phyloP scores from a whole-genome alignment of 2,888 invertebrate genomes.

The Caenorhabditis imperialis region DNA sequence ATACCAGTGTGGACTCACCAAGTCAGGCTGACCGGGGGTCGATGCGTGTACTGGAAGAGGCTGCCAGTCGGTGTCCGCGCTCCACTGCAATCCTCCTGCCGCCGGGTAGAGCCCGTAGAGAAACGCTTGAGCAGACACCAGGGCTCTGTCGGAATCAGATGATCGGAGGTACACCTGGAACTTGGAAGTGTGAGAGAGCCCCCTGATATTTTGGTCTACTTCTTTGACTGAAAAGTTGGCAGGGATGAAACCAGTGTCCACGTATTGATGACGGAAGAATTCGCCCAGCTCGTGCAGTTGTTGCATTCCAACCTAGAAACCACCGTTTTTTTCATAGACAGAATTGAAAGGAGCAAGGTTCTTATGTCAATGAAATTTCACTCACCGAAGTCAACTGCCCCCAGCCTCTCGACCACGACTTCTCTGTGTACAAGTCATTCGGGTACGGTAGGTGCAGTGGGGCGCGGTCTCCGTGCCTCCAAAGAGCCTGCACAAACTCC shows the following conservation, averaged over 20 bases:
- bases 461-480: constrained; percentile 87
- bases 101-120: constrained; percentile 86
- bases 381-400: constrained; percentile 58
- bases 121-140: constrained; percentile 88
- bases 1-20: constrained; percentile 53
- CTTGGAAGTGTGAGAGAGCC: background rate
- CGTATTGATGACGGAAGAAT: constrained; percentile 65
- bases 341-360: too few relatives aligned
- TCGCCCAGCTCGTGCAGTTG: constrained; percentile 68
- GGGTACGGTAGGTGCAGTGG: constrained; percentile 60
- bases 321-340: background rate
- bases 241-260: constrained; percentile 38
- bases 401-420: constrained; percentile 59
- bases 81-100: constrained; percentile 30
- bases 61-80: constrained; percentile 61
- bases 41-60: constrained; percentile 68
- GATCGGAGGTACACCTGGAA: constrained; percentile 77
- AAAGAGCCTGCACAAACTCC: constrained; percentile 81
- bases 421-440: constrained; percentile 56
- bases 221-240: constrained; percentile 51
- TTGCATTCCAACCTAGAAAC: constrained; percentile 74
- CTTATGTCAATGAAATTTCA: too few relatives aligned
- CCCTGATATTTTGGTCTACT: too few relatives aligned
- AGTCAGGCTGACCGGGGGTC: constrained; percentile 61
- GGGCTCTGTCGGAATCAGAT: constrained; percentile 78